Conservation (phyloP, 2,797 vertebrate species). For the Semaprochilodus insignis region DNA sequence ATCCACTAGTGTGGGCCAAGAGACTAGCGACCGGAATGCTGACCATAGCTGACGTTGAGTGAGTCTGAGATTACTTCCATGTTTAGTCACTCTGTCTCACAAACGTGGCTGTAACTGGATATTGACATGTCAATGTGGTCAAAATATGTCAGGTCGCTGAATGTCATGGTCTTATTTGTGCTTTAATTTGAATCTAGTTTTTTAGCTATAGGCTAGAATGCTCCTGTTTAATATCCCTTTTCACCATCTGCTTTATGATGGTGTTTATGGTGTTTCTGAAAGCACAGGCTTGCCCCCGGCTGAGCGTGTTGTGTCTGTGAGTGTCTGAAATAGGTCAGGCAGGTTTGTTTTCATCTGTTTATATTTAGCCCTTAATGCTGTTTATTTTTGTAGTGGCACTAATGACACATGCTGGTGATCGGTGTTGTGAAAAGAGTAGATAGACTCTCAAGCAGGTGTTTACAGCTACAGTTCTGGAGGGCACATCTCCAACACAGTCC, state of each 20-base stretch:
- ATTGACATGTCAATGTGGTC: not conserved
- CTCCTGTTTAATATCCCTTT: not conserved
- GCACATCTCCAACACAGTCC: not conserved
- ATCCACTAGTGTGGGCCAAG: conserved; percentile 14
- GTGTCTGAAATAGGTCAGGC: conserved; percentile 34
- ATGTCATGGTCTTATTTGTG: not conserved
- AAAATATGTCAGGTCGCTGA: not conserved
- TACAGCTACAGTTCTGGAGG: not conserved
- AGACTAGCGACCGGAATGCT: conserved; percentile 4
- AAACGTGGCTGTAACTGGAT: not conserved
- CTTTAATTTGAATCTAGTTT: not conserved
- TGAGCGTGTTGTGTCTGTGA: conserved; percentile 9
- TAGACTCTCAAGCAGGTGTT: not conserved
- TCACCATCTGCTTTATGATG: not conserved
- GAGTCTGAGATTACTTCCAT: not conserved
- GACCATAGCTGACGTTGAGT: not conserved
- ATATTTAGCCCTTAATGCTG: conserved; percentile 44
- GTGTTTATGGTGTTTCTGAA: conserved; percentile 5
- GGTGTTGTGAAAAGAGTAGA: conserved; percentile 1
- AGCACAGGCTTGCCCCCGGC: not conserved
- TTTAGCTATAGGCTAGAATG: not conserved
- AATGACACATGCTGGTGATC: conserved; percentile 56
- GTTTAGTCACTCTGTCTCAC: not conserved
- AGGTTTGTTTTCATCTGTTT: conserved; percentile 56
- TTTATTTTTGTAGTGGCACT: conserved; percentile 68